Evolutionary conservation across 92 coral and sea anemone genomes (phyloP), one percentile per base, ranked within the genome.

Genomic region (Diadumene lineata): DNA sequence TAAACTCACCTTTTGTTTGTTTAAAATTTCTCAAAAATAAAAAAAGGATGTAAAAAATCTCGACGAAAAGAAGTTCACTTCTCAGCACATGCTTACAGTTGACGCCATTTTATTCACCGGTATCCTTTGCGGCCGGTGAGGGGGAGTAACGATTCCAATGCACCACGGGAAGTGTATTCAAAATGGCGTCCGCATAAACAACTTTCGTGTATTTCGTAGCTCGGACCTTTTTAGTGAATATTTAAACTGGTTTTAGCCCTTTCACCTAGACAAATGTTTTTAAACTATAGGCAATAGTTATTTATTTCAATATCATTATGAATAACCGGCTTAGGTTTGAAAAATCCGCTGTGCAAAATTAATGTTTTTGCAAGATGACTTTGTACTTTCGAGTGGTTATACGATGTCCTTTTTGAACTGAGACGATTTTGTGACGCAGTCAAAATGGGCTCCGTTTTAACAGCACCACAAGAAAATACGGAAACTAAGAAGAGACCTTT

Each of bases 391-490:
- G n/a, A n/a, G n/a, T n/a, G n/a, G n/a, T n/a, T n/a, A n/a, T n/a
- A n/a, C n/a, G n/a, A n/a, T n/a, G n/a, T n/a, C n/a, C n/a, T n/a
- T n/a, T 53, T 21, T 15, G 24, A 53, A 23, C 60, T 53, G 60
- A 53, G n/a, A 53, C 60, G 2, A 6, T 21, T 11, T 0, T 23
- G n/a, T n/a, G n/a, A n/a, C n/a, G n/a, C n/a, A n/a, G n/a, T 43
- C 48, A 38, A 38, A 17, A 86, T 86, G 90, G 90, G 90, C 22
- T 64, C 83, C 28, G 46, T 76, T 28, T 56, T 86, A 43, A 75
- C 90, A 44, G 33, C 67, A 34, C 71, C 28, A 17, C 56, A 67
- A 29, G 61, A 66, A 31, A 72, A 58, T 44, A 73, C 29, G 0
- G 71, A 44, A 38, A 72, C 23, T 56, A 77, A 53, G 51, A 79